Base-by-base conservation (phyloP, 1,140 invertebrate genomes). In the Drosophila parabipectinata region DNA sequence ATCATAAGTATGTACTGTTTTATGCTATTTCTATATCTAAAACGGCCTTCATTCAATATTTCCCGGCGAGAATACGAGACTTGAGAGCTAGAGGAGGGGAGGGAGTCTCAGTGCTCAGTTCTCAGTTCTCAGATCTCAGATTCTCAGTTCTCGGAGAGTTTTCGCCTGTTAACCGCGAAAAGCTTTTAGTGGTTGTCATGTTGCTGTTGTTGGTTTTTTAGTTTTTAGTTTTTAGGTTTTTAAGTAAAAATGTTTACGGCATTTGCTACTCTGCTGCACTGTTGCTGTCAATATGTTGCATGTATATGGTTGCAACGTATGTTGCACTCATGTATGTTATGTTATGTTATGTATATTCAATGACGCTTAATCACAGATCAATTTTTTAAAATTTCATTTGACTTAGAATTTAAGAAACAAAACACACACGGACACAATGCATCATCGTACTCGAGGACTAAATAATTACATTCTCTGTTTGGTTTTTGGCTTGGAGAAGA, bases 321-420 rank as follows among this genome's bases (percentile, higher is more conserved):
- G 32, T 56, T 66, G 34, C 67, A 44, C 63, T 45, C 59, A 56
- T 55, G 45, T 58, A 28, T 28, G 26, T 28, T 28, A 37, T 37
- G 9, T 9, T 41, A 64, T 76, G 24, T 72, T 72, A 45, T 80
- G 62, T 82, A 83, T 84, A 87, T 88, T 87, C 83, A 87, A 87
- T 87, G 83, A 87, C 83, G 83, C 83, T 83, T 88, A 87, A 87
- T 87, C 83, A 87, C 83, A 87, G 83, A 87, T 87, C 83, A 87
- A 88, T 87, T 87, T 83, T 82, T 87, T 79, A 66, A 83, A 87
- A 84, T 87, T 87, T 83, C 79, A 79, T 83, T 87, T 87, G 83
- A 87, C 83, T 87, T 87, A 87, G 83, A 87, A 83, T 79, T 88
- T 88, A 87, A 88, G 82, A 87, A 87, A 87, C 83, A 87, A 82